Conservation (phyloP, 2,113 vertebrate genomes). For the Meriones unguiculatus region DNA sequence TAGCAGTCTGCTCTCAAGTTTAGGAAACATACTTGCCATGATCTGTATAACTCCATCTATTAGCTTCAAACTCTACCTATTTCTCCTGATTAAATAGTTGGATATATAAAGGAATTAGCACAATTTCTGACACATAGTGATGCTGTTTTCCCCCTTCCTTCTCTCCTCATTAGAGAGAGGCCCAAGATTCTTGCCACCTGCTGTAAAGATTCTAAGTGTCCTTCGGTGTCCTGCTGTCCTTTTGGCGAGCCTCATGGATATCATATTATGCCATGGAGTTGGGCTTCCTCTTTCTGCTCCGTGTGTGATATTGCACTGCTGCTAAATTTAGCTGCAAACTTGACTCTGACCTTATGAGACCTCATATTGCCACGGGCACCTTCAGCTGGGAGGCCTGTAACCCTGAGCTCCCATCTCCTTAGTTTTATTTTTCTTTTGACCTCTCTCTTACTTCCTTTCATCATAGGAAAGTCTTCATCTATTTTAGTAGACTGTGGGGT, state of each 20-base stretch:
- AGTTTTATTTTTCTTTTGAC: background rate
- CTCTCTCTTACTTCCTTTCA: slow-evolving; percentile 26
- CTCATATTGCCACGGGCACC: background rate
- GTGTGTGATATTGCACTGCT: background rate
- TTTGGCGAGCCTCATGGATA: background rate
- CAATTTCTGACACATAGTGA: slow-evolving; percentile 38
- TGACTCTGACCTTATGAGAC: background rate
- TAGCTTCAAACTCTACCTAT: background rate
- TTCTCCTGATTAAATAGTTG: slow-evolving; percentile 7
- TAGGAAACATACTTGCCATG: background rate
- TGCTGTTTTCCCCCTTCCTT: background rate
- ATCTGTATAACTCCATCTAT: background rate
- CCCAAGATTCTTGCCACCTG: slow-evolving; percentile 56
- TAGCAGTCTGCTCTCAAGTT: background rate
- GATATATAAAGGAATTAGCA: slow-evolving; percentile 46
- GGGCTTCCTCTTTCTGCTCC: background rate
- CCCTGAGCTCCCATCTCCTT: background rate
- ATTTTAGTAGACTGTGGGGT: background rate
- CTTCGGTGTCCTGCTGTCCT: background rate
- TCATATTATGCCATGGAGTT: background rate
- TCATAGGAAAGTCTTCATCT: background rate
- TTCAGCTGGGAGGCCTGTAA: background rate
- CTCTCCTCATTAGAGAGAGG: background rate
- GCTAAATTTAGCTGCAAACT: background rate
- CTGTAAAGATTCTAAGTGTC: slow-evolving; percentile 33